Base-by-base conservation (phyloP, 2,888 invertebrate genomes). In the Campoplex nolae region DNA sequence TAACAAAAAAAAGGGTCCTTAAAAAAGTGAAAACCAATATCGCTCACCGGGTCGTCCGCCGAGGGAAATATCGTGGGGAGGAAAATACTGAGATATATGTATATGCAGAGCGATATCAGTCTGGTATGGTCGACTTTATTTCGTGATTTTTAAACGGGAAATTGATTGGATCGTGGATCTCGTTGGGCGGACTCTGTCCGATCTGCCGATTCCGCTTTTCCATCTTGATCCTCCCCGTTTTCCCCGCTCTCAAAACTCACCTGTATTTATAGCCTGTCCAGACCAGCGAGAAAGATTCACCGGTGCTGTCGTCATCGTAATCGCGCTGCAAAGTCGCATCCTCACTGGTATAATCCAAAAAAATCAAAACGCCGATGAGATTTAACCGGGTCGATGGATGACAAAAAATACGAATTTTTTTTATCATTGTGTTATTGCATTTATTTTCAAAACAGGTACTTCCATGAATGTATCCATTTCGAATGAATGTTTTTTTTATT, bases 131-230 rank as follows among this genome's bases (percentile, higher is more conserved):
- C 88, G 81, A 81, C 89, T 90, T 91, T 91, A 91, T 90, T 92
- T 91, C 89, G 87, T 88, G 89, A 90, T 91, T 92, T 92, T 90
- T 90, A 90, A 90, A 85, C 85, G 88, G 86, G 88, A 90, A 90
- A 92, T 91, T 90, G 90, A 92, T 92, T 87, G 90, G 89, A 88
- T 88, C 88, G 89, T 58, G 87, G 83, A 87, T 87, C 65, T 84
- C 87, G 84, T 70, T 62, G 77, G 84, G 75, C 83, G 83, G 35
- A 73, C 85, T 88, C 87, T 89, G 86, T 87, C 86, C 88, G 82
- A 84, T 89, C 88, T 84, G 85, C 85, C 87, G 88, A 89, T 89
- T 90, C 88, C 85, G 83, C 89, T 87, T 89, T 89, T 89, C 88
- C 89, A 92, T 89, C 90, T 90, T 90, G 89, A 90, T 89, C 83